phyloP scores from a whole-genome alignment of 2,113 vertebrate genomes.

The Scytalopus superciliaris region DNA sequence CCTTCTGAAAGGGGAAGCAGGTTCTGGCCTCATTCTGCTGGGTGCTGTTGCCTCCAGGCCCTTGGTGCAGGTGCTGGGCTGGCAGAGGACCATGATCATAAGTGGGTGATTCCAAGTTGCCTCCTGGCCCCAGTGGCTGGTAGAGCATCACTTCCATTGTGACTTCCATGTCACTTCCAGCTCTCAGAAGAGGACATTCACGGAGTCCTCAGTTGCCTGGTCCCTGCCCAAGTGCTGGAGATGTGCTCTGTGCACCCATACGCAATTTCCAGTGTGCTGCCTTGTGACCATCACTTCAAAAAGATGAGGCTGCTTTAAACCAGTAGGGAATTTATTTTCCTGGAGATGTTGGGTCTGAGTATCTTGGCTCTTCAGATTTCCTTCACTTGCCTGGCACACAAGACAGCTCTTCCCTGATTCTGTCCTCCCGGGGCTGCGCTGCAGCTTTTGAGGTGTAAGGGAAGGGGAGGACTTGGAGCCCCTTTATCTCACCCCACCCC shows the following conservation, averaged over 20 bases:
- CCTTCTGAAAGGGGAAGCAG: not conserved
- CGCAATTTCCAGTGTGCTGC: not conserved
- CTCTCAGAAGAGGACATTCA: accelerated
- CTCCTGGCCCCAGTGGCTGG: not conserved
- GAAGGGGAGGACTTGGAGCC: not conserved
- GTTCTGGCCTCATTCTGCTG: not conserved
- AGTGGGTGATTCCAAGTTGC: not conserved
- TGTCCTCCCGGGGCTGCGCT: not conserved
- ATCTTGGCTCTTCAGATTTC: not conserved
- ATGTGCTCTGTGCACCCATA: not conserved
- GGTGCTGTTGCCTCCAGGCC: not conserved
- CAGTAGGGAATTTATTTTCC: not conserved
- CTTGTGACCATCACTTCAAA: accelerated
- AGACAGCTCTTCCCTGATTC: not conserved
- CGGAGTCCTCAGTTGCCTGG: not conserved
- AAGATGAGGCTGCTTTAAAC: not conserved
- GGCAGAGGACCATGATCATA: not conserved
- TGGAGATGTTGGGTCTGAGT: not conserved
- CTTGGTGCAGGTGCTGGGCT: accelerated
- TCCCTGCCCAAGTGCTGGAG: not conserved
- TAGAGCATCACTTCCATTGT: accelerated
- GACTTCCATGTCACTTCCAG: not conserved
- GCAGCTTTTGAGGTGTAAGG: accelerated
- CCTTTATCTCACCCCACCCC: not conserved
- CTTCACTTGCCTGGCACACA: not conserved